These are phyloP conservation scores for Ditylenchus dipsaci DNA, from an alignment of 1,140 invertebrate genomes.

Conservation along the genomic window DNA sequence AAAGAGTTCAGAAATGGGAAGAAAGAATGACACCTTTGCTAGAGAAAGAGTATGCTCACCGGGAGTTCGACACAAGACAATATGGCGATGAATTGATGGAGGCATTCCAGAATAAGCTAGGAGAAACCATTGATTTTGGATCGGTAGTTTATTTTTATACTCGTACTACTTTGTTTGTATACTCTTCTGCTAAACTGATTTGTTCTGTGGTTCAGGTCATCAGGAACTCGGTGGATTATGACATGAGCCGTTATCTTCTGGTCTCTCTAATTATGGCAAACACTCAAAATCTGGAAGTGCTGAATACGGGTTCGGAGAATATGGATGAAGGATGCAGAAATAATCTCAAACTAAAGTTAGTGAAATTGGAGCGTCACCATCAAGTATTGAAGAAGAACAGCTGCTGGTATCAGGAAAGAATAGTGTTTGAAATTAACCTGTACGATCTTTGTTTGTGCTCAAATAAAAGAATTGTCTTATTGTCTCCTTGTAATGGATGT, in stretches of 20 bases:
- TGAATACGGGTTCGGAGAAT: neutral
- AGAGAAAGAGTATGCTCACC: conserved; percentile 28
- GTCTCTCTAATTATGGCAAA: conserved; percentile 39
- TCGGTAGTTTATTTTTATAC: conserved; percentile 1
- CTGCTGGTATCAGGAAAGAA: too few species aligned
- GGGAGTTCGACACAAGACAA: conserved; percentile 32
- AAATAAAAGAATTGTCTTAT: too few species aligned
- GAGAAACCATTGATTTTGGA: conserved; percentile 12
- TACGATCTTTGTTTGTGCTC: too few species aligned
- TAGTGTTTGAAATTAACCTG: too few species aligned
- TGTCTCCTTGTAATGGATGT: too few species aligned
- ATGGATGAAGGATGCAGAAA: neutral
- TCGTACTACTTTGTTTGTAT: neutral
- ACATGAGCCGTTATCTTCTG: conserved; percentile 42
- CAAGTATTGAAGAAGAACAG: neutral
- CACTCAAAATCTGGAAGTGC: conserved; percentile 29
- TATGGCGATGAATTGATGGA: conserved; percentile 33
- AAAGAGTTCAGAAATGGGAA: conserved; percentile 35
- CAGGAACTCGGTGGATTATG: conserved; percentile 15
- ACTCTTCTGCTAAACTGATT: neutral
- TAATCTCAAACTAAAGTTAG: neutral
- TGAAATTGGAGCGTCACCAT: conserved; percentile 7
- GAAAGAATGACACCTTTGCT: conserved; percentile 33
- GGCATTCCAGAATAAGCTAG: conserved; percentile 13
- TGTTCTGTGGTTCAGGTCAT: conserved; percentile 14